Base-by-base conservation (phyloP, 1,140 invertebrate genomes). In the Lerema accius region DNA sequence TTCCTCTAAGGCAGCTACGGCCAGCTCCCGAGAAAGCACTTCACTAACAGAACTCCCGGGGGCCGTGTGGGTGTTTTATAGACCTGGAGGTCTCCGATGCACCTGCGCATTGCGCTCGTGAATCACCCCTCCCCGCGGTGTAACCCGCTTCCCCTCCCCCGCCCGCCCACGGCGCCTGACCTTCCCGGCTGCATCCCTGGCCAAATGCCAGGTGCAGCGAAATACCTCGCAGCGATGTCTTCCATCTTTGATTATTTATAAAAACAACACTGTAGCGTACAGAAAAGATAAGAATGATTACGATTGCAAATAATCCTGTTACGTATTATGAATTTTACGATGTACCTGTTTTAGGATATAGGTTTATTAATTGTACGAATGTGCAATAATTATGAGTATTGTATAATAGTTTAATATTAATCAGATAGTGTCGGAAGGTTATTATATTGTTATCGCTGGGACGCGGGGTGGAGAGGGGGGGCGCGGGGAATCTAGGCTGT, bases 181-280 rank as follows among this genome's bases (percentile, higher is more conserved):
- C 86, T 89, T 85, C 80, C 67, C 9, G 60, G 63, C 63, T 87
- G 83, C 86, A 87, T 80, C 86, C 78, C 83, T 86, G 84, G 86
- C 79, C 48, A 51, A 67, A 58, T 51, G 80, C 86, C 86, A 89
- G 69, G 65, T 79, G 73, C 71, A 80, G 77, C 77, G 83, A 59
- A 59, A 59, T 59, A 59, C 43, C 28, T 59, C 28, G 42, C 40
- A 32, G 26, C 23, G 40, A 35, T 58, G 55, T 59, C 55, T 59
- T 59, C 55, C 15, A 59, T 59, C 16, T 48, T 39, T 39, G 42
- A 46, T 58, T 59, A 46, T 59, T 46, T 59, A 48, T 59, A 59
- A 59, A 48, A 59, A 59, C 48, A 48, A 61, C n/a, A 50, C 10
- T 11, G n/a, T 37, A 11, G n/a, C 10, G n/a, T 32, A 7, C 10